Percentiles rank a stretch among this genome's conserved stretches.
Conservation (phyloP, 2,888 invertebrate species). For the Serripes groenlandicus region DNA sequence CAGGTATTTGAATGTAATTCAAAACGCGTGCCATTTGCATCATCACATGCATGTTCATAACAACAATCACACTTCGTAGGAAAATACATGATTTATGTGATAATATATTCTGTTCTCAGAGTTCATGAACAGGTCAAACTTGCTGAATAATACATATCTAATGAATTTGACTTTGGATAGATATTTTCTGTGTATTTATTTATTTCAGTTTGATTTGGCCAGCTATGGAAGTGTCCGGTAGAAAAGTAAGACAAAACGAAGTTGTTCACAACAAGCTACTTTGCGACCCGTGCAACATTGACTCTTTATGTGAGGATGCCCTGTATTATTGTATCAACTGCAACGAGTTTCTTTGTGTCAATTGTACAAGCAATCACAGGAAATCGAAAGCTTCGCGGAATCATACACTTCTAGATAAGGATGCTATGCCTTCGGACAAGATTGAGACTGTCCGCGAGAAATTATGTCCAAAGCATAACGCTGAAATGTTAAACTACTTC, state of each 20-base stretch:
- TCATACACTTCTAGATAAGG: not conserved
- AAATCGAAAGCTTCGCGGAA: not conserved
- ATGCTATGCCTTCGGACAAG: not conserved
- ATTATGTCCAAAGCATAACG: not conserved
- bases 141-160: too few relatives aligned
- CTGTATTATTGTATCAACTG: not conserved
- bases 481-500: not conserved
- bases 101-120: too few relatives aligned
- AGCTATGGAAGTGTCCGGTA: slow-evolving; percentile 2
- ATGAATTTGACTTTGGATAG: too few relatives aligned
- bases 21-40: too few relatives aligned
- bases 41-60: too few relatives aligned
- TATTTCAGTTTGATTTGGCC: too few relatives aligned
- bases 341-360: not conserved
- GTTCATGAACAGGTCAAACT: too few relatives aligned
- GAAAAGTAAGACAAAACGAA: not conserved
- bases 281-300: not conserved
- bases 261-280: not conserved
- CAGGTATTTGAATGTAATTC: too few relatives aligned
- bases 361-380: not conserved
- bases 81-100: too few relatives aligned
- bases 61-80: too few relatives aligned
- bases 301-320: not conserved
- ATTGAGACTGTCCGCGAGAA: not conserved
- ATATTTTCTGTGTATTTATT: too few relatives aligned